Conservation (phyloP, 2,888 invertebrate genomes). For the Carcina quercana region DNA sequence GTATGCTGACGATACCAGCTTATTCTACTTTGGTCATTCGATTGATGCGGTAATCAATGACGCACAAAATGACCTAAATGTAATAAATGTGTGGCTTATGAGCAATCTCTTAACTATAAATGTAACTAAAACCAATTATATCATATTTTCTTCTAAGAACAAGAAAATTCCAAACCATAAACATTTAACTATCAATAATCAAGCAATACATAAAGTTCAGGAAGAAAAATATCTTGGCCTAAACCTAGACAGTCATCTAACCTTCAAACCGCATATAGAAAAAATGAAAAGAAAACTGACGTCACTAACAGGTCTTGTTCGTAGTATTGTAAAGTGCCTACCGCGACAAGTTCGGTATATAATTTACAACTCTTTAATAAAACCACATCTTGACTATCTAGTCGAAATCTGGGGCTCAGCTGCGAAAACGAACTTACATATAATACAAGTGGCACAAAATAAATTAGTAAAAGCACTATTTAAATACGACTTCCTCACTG, state of each 20-base stretch:
- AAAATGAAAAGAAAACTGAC: not conserved
- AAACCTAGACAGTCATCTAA: not conserved
- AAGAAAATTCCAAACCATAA: not conserved
- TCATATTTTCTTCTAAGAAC: not conserved
- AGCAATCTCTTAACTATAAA: not conserved
- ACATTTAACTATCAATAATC: not conserved
- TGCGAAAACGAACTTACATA: too few species aligned
- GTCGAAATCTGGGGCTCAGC: constrained; percentile 2
- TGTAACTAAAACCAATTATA: not conserved
- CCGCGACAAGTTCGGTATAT: not conserved
- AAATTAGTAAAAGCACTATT: too few species aligned
- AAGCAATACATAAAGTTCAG: not conserved
- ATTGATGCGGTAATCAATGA: not conserved
- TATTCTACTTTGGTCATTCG: not conserved
- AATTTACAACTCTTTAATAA: constrained; percentile 15
- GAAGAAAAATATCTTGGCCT: not conserved
- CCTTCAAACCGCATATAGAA: constrained; percentile 9
- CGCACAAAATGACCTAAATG: constrained; percentile 1
- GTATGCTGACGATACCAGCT: not conserved
- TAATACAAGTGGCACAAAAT: too few species aligned
- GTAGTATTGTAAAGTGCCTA: not conserved
- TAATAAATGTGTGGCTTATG: not conserved
- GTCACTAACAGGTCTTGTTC: not conserved
- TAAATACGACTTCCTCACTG: too few species aligned
- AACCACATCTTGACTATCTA: constrained; percentile 15